Base-by-base conservation (phyloP, 2,888 invertebrate genomes). In the Carcina quercana region DNA sequence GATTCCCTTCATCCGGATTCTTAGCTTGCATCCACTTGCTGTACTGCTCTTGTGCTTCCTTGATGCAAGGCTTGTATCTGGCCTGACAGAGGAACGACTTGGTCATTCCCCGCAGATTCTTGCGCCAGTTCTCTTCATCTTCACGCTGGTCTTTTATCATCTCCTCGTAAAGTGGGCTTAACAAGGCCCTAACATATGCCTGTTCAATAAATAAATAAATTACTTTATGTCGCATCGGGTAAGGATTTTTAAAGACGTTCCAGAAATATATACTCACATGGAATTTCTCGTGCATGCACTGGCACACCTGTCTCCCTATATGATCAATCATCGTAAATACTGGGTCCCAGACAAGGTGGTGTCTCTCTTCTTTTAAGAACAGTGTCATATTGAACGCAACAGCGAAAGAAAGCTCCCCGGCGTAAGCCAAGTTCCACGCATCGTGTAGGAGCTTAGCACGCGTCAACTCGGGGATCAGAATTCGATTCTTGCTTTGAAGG, bases 291-390 rank as follows among this genome's bases (percentile, higher is more conserved):
- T 91, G 68, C n/a, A 80, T 59, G 85, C 43, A 90, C 86, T 66
- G 57, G 34, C 86, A 35, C 85, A 93, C 90, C 45, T 91, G 91
- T 38, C 90, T 83, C 15, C 92, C 91, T 32, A 94, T 86, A 49
- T 93, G 93, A 59, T 94, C 93, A 27, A 94, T 90, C 83, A 93
- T 90, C 2, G 92, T 92, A 53, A 94, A 94, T 5, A 93, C 88
- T 0, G 93, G 92, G 58, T 92, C 91, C 94, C 94, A 94, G 0
- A 93, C 93, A 0, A 92, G 69, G 44, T 91, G 91, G 40, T 91
- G 87, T 15, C 89, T 85, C 64, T 94, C 94, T 27, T 88, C 79
- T 51, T 87, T 89, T 58, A 94, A 70, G 51, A 93, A 92, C 20
- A 91, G 67, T 0, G 93, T 93, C 91, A 94, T 91, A 50, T 93